Base-by-base conservation (phyloP, 1,140 invertebrate species). In the Aphaenogaster rudis region DNA sequence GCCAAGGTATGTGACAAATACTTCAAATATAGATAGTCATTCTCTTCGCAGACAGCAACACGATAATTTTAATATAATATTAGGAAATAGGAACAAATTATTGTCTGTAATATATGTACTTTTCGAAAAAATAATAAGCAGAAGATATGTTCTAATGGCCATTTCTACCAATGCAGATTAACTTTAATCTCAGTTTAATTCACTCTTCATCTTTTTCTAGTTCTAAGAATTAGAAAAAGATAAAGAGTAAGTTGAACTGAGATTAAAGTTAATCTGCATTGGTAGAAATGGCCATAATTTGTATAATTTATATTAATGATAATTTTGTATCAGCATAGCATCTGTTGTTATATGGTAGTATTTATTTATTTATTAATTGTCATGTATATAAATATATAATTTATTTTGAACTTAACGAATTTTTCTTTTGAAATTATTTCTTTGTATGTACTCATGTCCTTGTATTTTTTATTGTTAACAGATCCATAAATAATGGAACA, bases 401-500 rank as follows among this genome's bases (percentile, higher is more conserved):
- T 21, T 42, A 42, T 13, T 59, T 33, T 21, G 17, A 57, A 8
- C n/a, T 57, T 59, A 9, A 57, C 4, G 6, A 6, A 76, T n/a
- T 57, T 76, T 57, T 76, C 8, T 33, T 28, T 33, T 11, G 11
- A 36, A 45, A 48, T 48, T 3, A 48, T 13, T 39, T 50, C 7
- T 17, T 33, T 33, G 21, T 57, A 66, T 21, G 9, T 28, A 67
- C 28, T 69, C 13, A 50, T 50, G 3, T 72, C 6, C 1, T 42
- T 66, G 13, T 61, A 42, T 42, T 45, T 13, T 42, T 81, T 13
- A 39, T 87, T 74, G 2, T 71, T 67, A 0, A 21, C 9, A 13
- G 72, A 7, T 87, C 11, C 57, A 48, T 21, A 8, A 9, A 88
- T 61, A 69, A 94, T 94, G 94, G 67, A 88, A 42, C 90, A 92